Conservation (phyloP, 2,888 invertebrate genomes). For the Chrysolina haemoptera region DNA sequence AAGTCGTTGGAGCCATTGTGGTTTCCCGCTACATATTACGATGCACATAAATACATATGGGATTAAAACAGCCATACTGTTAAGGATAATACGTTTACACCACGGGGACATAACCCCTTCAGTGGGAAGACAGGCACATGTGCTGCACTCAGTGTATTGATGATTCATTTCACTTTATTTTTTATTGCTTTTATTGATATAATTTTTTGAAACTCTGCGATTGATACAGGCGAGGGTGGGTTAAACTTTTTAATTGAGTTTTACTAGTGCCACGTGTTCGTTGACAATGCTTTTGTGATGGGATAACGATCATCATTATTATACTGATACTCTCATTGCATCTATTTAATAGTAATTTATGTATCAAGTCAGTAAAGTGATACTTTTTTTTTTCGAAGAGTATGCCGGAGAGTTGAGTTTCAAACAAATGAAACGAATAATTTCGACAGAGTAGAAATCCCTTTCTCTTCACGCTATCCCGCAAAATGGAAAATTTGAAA, state of each 20-base stretch:
- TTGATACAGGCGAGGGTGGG: conserved; percentile 9
- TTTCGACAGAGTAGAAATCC: too few relatives aligned
- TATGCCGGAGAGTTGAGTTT: too few relatives aligned
- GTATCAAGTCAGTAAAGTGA: too few relatives aligned
- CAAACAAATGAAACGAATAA: too few relatives aligned
- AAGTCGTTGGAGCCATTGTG: conserved; percentile 13
- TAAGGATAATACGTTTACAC: conserved; percentile 39
- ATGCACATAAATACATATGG: conserved; percentile 29
- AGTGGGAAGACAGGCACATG: background rate
- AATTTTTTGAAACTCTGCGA: background rate
- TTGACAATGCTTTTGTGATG: conserved; percentile 1
- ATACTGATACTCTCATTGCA: conserved; percentile 1
- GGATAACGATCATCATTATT: conserved; percentile 18
- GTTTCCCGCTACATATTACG: conserved; percentile 32
- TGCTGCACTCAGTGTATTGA: conserved; percentile 11
- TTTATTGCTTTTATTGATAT: conserved; percentile 8
- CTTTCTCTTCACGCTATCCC: too few relatives aligned
- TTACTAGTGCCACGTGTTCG: conserved; percentile 18
- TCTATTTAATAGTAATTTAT: too few relatives aligned
- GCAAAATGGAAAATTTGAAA: too few relatives aligned
- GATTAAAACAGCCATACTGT: conserved; percentile 39
- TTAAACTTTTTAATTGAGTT: conserved; percentile 10
- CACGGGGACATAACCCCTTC: conserved; percentile 38
- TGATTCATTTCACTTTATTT: conserved; percentile 11
- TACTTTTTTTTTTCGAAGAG: too few relatives aligned